phyloP scores from a whole-genome alignment of 1,140 invertebrate genomes.

The Pomacea maculata region DNA sequence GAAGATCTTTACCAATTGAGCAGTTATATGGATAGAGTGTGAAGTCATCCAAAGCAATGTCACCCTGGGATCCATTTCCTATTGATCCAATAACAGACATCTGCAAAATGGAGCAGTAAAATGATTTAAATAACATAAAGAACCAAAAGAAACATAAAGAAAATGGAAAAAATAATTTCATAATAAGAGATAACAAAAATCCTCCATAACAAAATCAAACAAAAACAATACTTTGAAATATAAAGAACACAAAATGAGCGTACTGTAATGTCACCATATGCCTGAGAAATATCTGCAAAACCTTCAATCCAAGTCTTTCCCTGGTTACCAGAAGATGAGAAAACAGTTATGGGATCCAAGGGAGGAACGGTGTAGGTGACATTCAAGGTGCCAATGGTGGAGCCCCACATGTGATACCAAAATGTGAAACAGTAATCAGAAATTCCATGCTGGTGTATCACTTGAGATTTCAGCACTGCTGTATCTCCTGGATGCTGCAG shows the following conservation, averaged over 20 bases:
- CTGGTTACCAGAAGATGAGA: constrained; percentile 29
- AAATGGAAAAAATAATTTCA: background rate
- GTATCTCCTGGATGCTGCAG: constrained; percentile 31
- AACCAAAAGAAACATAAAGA: constrained; percentile 15
- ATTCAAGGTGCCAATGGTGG: constrained; percentile 41
- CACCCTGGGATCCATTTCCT: constrained; percentile 51
- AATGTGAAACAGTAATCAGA: constrained; percentile 64
- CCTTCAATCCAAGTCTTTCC: constrained; percentile 40
- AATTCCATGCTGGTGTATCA: constrained; percentile 30
- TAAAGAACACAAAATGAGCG: background rate
- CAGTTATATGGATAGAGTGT: constrained; percentile 46
- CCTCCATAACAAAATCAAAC: background rate
- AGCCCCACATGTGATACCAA: constrained; percentile 81
- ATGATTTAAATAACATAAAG: background rate
- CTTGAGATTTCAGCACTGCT: constrained; percentile 44
- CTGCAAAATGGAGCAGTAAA: constrained; percentile 60
- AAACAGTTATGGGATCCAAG: background rate
- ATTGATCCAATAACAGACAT: constrained; percentile 78
- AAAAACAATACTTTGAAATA: background rate
- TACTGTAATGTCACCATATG: constrained; percentile 10
- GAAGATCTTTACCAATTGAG: constrained; percentile 7
- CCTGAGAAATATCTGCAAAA: constrained; percentile 16
- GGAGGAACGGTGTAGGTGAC: constrained; percentile 10
- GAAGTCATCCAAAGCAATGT: constrained; percentile 62
- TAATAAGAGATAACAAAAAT: background rate